Evolutionary conservation across 2,113 vertebrate species (phyloP).

Genomic region (Leptosomus discolor): DNA sequence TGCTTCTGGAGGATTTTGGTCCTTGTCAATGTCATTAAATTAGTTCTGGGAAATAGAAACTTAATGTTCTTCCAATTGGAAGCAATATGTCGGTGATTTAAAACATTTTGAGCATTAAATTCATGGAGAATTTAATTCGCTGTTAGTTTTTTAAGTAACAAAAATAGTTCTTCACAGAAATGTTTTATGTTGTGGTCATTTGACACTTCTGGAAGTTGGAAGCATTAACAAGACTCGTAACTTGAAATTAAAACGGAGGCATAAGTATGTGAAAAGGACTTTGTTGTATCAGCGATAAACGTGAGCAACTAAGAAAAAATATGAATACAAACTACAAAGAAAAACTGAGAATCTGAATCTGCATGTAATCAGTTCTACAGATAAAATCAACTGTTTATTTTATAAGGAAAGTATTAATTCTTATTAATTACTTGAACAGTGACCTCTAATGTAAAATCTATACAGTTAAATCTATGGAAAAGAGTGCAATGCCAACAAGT

Average conservation of each 20-base stretch:
- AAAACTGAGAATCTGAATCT: background rate
- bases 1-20: background rate
- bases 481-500: background rate
- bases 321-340: accelerated
- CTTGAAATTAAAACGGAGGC: background rate
- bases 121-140: background rate
- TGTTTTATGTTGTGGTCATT: background rate
- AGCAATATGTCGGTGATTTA: background rate
- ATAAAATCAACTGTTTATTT: background rate
- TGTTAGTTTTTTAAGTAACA: background rate
- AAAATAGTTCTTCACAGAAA: background rate
- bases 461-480: background rate
- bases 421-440: background rate
- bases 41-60: background rate
- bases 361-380: accelerated
- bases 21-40: background rate
- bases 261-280: background rate
- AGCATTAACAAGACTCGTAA: background rate
- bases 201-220: background rate
- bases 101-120: background rate
- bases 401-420: background rate
- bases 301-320: background rate
- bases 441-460: background rate
- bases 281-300: background rate
- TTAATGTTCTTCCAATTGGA: background rate